phyloP scores from a whole-genome alignment of 2,797 vertebrate species.

The Macropus fuliginosus region DNA sequence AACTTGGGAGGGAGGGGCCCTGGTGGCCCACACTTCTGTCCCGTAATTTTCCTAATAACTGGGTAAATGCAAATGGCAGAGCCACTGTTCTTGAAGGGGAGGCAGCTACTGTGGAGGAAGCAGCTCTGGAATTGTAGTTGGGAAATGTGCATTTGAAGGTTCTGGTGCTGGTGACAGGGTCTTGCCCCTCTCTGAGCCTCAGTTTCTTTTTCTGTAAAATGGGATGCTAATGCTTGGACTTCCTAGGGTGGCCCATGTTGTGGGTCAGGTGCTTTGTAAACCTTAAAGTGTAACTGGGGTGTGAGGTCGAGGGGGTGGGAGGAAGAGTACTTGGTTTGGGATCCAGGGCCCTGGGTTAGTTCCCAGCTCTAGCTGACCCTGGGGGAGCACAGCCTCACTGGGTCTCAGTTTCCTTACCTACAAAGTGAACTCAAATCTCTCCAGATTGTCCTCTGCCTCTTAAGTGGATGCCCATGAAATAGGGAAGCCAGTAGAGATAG shows the following conservation, averaged over 20 bases:
- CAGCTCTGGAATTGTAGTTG: not conserved
- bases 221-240: not conserved
- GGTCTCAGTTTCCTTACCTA: not conserved
- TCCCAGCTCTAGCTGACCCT: too few relatives aligned
- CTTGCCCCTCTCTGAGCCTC: not conserved
- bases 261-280: not conserved
- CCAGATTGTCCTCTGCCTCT: not conserved
- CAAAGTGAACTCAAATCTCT: not conserved
- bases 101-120: not conserved
- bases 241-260: not conserved
- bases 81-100: not conserved
- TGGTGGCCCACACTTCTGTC: not conserved
- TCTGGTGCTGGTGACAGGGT: not conserved
- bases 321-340: not conserved
- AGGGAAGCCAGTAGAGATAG: not conserved
- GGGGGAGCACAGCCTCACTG: not conserved
- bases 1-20: not conserved
- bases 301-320: not conserved
- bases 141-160: not conserved
- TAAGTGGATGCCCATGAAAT: not conserved
- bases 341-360: too few relatives aligned
- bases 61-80: not conserved
- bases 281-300: not conserved
- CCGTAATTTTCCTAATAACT: not conserved
- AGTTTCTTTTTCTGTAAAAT: not conserved